phyloP scores from a whole-genome alignment of 2,888 invertebrate species.

The Epinotia ramella region DNA sequence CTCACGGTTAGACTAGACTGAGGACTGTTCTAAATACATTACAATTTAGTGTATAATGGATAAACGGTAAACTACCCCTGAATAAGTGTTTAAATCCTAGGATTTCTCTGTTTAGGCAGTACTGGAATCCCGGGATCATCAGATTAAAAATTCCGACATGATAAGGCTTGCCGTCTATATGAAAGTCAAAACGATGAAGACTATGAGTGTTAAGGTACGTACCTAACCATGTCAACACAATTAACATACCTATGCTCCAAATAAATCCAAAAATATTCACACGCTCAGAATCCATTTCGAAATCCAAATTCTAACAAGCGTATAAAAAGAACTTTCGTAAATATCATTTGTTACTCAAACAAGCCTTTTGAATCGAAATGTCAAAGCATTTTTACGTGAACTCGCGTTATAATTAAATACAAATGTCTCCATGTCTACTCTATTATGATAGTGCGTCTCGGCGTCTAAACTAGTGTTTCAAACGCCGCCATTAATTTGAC shows the following conservation, averaged over 20 bases:
- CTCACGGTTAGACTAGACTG: conserved; percentile 60
- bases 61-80: background rate
- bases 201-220: background rate
- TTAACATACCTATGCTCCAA: conserved; percentile 1
- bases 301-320: conserved; percentile 32
- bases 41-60: background rate
- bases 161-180: background rate
- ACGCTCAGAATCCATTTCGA: conserved; percentile 38
- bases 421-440: conserved; percentile 66
- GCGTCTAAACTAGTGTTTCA: conserved; percentile 56
- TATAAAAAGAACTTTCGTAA: conserved; percentile 41
- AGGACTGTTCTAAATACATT: background rate
- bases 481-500: conserved; percentile 73
- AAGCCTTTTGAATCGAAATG: conserved; percentile 60
- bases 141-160: background rate
- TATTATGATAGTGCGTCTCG: conserved; percentile 55
- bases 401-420: conserved; percentile 66
- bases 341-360: conserved; percentile 62
- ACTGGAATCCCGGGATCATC: background rate
- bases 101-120: background rate
- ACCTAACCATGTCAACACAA: background rate
- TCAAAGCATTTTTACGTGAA: conserved; percentile 70
- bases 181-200: background rate
- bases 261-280: conserved; percentile 32
- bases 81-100: background rate